Percentiles rank a stretch among this genome's conserved stretches.
Conservation (phyloP, 2,797 vertebrate species). For the Ibycter americanus region DNA sequence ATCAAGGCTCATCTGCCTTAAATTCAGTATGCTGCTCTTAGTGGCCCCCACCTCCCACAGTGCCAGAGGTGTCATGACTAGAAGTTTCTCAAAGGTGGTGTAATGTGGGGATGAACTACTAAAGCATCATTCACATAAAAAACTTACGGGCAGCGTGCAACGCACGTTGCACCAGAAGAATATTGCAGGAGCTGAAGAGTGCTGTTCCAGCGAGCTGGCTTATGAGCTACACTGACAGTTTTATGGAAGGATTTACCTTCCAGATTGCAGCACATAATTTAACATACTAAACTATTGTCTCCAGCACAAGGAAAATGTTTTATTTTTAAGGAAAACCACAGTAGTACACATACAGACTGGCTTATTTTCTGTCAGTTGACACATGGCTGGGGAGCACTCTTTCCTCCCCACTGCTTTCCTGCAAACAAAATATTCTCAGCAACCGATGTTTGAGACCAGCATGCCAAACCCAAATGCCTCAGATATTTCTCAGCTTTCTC, state of each 20-base stretch:
- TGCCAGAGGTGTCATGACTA: background rate
- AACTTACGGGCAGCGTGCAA: background rate
- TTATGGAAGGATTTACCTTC: background rate
- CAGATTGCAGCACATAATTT: conserved; percentile 6
- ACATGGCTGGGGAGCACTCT: background rate
- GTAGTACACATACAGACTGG: background rate
- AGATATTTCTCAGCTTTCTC: background rate
- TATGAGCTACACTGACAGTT: background rate
- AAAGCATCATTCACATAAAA: background rate
- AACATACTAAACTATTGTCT: background rate
- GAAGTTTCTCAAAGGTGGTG: background rate
- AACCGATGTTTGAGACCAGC: background rate
- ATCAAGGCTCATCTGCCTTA: background rate
- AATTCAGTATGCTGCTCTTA: background rate
- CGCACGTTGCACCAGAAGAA: background rate
- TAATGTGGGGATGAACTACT: accelerated
- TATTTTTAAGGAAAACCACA: background rate
- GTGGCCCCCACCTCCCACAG: background rate
- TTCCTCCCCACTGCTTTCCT: background rate
- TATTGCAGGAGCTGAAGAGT: background rate
- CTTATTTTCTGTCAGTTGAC: background rate
- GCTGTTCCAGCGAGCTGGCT: background rate
- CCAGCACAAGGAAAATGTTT: background rate
- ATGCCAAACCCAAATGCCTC: background rate
- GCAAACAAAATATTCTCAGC: background rate